Evolutionary conservation across 2,113 vertebrate species (phyloP), one percentile per base, ranked within the genome.

Genomic region (Nicator chloris): DNA sequence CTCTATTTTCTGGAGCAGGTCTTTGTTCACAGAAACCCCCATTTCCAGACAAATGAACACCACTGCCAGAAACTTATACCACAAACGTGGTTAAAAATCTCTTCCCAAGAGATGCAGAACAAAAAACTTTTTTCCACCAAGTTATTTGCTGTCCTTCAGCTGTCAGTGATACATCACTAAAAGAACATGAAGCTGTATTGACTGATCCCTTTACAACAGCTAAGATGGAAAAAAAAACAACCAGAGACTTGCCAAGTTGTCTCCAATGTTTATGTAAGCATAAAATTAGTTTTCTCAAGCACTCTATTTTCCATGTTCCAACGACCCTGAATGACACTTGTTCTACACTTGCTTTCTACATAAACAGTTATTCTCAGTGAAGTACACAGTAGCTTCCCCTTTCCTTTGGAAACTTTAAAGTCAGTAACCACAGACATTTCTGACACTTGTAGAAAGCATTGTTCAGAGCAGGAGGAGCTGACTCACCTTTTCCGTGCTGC

Each of bases 401-500:
- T 97, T 94, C 93, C 93, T 93, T 71, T 77, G 90, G 90, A 95
- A 96, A 94, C 69, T 90, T 90, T 50, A 1, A 51, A 82, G 86
- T 45, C 63, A 95, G 60, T 35, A 70, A 88, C 33, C 72, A n/a
- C 65, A 91, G 89, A 5, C 47, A 71, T 28, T 40, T 72, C 23
- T 59, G 85, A 82, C 51, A 28, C 85, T 72, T 54, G 75, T 8
- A 40, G 64, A 51, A 76, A 21, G 56, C 70, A 86, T 45, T 95
- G 59, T 83, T 68, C 6, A 20, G 60, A 21, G 59, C 45, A 80
- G 54, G 18, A 95, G 78, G 33, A 56, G 86, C 87, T 91, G 53
- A 37, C 80, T 91, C 82, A 99, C 99, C 99, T 98, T 99, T 99
- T 64, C 98, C 99, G 0, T 98, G 98, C 96, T 99, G 99, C 0